Base-by-base conservation (phyloP, 2,888 invertebrate species). In the Aplocera efformata region DNA sequence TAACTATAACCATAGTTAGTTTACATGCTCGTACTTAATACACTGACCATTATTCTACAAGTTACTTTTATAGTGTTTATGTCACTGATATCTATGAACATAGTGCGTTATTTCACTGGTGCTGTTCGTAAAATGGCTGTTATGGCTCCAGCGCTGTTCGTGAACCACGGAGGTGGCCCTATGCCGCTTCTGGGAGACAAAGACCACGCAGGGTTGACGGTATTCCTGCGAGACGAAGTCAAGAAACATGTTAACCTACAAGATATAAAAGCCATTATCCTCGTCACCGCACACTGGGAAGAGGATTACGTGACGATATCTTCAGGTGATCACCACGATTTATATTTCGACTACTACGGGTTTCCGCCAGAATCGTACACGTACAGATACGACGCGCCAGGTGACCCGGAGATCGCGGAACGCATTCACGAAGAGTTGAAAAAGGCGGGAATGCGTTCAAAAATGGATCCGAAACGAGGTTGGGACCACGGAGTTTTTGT, bases 401-500 rank as follows among this genome's bases (percentile, higher is more conserved):
- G 86, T 0, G 69, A 85, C 27, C 81, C 86, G 0, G 72, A 67
- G 29, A 44, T 82, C 10, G 86, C 88, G 0, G 63, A 72, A 35
- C 62, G 69, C 0, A 73, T 88, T 4, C 74, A 83, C 10, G 56
- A 69, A 20, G 58, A 61, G 1, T 41, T 88, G 5, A 74, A 76
- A 52, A 67, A 67, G 7, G 70, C 64, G 5, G 84, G 85, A 11
- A 77, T 85, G 21, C 65, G 71, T 7, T 77, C 83, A 0, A 79
- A 72, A 54, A 53, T 86, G 22, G 84, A 88, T 40, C 48, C 72
- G 0, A 65, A 78, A 56, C 65, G 86, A 66, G 86, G 88, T 54
- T 88, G 88, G 88, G 86, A 88, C 55, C 86, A 88, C 57, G 88
- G 88, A 56, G 88, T 88, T 7, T 88, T 88, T 45, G 86, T 88